Conservation (phyloP, 2,797 vertebrate genomes). For the Chromobotia macracanthus region DNA sequence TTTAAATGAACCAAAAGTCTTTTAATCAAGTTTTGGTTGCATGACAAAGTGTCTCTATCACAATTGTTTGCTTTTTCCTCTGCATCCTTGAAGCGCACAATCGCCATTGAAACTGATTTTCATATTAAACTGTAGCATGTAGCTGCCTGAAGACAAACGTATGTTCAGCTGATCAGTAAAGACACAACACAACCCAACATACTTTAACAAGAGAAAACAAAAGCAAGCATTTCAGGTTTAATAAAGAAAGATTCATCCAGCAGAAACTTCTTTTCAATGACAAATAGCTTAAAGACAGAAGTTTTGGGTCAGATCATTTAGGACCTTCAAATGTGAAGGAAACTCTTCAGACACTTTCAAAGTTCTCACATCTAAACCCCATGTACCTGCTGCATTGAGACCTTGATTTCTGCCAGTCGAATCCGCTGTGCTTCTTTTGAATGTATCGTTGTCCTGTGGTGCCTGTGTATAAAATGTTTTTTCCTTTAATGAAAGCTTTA, state of each 20-base stretch:
- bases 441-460: neutral
- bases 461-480: neutral
- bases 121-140: neutral
- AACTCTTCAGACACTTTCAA: neutral
- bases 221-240: neutral
- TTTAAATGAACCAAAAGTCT: neutral
- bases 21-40: neutral
- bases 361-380: neutral
- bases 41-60: neutral
- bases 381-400: too few relatives aligned
- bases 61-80: too few relatives aligned
- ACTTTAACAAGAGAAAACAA: neutral
- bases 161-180: neutral
- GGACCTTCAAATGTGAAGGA: neutral
- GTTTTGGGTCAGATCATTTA: neutral
- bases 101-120: neutral
- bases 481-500: conserved; percentile 7
- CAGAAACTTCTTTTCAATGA: neutral
- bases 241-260: neutral
- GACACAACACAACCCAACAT: neutral
- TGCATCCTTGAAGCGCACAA: neutral
- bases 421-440: neutral
- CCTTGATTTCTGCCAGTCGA: too few relatives aligned
- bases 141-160: neutral
- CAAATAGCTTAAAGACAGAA: neutral